Base-by-base conservation (phyloP, 2,888 invertebrate genomes). In the Watsonalla cultraria region DNA sequence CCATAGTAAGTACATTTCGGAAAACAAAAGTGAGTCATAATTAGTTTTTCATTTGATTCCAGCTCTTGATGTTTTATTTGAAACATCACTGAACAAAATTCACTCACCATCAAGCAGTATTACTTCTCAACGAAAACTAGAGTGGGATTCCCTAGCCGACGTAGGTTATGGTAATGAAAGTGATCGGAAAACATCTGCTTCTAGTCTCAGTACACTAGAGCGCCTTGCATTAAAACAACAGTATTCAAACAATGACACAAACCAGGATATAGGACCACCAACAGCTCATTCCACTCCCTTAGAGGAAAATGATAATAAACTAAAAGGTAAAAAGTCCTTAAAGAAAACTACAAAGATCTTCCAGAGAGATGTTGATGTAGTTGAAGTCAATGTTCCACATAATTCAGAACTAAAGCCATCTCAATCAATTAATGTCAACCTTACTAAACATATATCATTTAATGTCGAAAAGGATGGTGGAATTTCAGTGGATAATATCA, bases 111-210 rank as follows among this genome's bases (percentile, higher is more conserved):
- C 95, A 14, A 96, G 96, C 60, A 95, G 95, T 72, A 82, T 94
- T 0, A 93, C 95, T 51, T 95, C 95, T 0, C 94, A 93, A 70
- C 92, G 94, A 52, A 95, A 94, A 60, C 84, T 97, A 2, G 97
- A 97, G 86, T 97, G 97, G 97, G 97, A 97, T 76, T 96, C 95
- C 45, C 93, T 96, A 33, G 97, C 95, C 0, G 97, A 97, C 85
- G 95, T 97, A 47, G 97, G 97, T 0, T 97, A 96, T 79, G 92
- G 84, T 37, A 93, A 94, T 65, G 91, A 92, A 61, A 90, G 89
- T 70, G 92, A 91, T 13, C 84, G 89, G 34, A 92, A 92, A 60
- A 84, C 84, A 33, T 86, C 89, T 7, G 84, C 80, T 5, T 88
- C 89, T 9, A 83, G 84, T 56, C 76, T 94, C 13, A 93, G 93